These are phyloP conservation scores for Zoanthus sociatus DNA, from an alignment of 92 coral and sea anemone species.

Conservation along the genomic window DNA sequence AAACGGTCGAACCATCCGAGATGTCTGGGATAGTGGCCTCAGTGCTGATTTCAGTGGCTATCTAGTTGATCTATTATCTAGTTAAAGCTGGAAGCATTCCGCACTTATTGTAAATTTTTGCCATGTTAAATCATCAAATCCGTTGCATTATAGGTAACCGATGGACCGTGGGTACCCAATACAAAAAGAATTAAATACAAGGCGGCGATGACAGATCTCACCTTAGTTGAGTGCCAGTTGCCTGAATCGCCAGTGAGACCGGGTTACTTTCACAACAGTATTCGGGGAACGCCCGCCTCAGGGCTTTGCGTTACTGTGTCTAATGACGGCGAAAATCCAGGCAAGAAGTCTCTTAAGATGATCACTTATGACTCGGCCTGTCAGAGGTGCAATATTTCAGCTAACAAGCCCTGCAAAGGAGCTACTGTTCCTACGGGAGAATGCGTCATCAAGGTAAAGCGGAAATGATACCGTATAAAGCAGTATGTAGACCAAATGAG, in stretches of 20 bases:
- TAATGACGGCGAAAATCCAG: slow-evolving; percentile 42
- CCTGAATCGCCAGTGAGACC: slow-evolving; percentile 39
- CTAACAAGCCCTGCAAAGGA: slow-evolving; percentile 17
- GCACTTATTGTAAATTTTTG: background rate
- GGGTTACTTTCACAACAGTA: slow-evolving; percentile 21
- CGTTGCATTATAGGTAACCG: background rate
- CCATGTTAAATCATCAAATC: background rate
- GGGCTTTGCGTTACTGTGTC: slow-evolving; percentile 36
- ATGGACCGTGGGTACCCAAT: slow-evolving; percentile 34
- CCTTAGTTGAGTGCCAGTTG: slow-evolving; percentile 25
- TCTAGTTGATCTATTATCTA: too few species aligned
- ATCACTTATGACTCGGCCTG: slow-evolving; percentile 42
- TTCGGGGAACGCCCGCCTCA: slow-evolving; percentile 21
- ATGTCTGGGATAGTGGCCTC: too few species aligned
- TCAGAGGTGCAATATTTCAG: slow-evolving; percentile 31
- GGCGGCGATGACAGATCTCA: slow-evolving; percentile 27
- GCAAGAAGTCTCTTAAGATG: slow-evolving; percentile 32
- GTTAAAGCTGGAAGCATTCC: too few species aligned
- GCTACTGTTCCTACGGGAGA: slow-evolving; percentile 2
- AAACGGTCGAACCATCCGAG: background rate
- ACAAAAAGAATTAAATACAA: background rate
- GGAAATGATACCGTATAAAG: background rate
- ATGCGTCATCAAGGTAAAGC: slow-evolving; percentile 27
- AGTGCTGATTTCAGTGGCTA: too few species aligned
- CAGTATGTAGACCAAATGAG: background rate